A percentile compares a stretch with the other conserved stretches of the same genome.
These are phyloP conservation scores for Machimus atricapillus DNA, from an alignment of 2,888 invertebrate genomes.

Conservation along the genomic window DNA sequence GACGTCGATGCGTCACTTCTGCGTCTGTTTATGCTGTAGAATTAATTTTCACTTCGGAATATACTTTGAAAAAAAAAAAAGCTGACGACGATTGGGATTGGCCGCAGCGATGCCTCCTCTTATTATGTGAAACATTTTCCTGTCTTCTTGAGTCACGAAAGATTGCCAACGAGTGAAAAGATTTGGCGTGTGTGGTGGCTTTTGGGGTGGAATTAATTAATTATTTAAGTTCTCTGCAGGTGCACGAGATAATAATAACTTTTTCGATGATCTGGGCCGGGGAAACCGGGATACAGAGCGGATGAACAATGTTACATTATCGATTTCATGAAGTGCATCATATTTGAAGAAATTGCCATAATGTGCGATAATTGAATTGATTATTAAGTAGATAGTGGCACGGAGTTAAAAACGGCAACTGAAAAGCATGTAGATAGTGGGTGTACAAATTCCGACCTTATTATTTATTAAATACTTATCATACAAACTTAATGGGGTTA, in stretches of 20 bases:
- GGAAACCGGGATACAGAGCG: not conserved
- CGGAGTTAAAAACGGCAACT: not conserved
- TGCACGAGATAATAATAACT: not conserved
- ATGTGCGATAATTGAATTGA: not conserved
- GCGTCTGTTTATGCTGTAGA: conserved; percentile 41
- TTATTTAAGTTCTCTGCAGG: conserved; percentile 9
- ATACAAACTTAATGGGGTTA: too few species aligned
- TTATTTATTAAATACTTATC: too few species aligned
- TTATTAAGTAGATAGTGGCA: not conserved
- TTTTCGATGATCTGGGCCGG: not conserved
- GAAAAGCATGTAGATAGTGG: not conserved
- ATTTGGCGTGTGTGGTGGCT: not conserved
- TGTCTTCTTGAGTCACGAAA: conserved; percentile 31
- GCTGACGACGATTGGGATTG: not conserved
- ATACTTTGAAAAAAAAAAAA: not conserved
- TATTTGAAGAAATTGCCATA: not conserved
- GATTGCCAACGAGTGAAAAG: not conserved
- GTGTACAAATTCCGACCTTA: not conserved
- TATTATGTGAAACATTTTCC: not conserved
- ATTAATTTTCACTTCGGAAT: conserved; percentile 21
- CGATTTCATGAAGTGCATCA: not conserved
- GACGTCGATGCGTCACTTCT: conserved; percentile 39
- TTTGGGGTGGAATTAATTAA: conserved; percentile 12
- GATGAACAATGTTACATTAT: not conserved
- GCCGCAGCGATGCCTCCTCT: not conserved